These are phyloP conservation scores for Drosophila acutilabella DNA, from an alignment of 2,888 invertebrate species.

Conservation along the genomic window DNA sequence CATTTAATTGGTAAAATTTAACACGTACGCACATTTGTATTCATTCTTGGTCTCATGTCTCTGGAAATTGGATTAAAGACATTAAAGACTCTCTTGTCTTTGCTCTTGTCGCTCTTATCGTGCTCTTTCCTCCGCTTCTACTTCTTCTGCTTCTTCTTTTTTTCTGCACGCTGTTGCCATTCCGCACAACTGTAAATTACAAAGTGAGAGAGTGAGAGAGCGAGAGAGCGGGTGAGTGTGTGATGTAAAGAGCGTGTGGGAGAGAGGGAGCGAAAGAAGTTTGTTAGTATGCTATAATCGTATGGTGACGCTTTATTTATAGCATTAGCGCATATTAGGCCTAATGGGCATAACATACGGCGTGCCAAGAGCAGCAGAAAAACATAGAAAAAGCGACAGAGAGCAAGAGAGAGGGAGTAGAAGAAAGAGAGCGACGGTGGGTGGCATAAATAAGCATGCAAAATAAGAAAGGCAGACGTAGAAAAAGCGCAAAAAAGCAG, in stretches of 20 bases:
- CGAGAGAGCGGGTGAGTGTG: slow-evolving; percentile 11
- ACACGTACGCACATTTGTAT: slow-evolving; percentile 84
- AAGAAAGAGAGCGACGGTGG: not conserved
- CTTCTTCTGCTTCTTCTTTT: too few species aligned
- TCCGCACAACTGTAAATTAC: slow-evolving; percentile 74
- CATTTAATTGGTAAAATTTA: slow-evolving; percentile 84
- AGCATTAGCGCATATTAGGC: slow-evolving; percentile 78
- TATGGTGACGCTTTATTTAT: slow-evolving; percentile 75
- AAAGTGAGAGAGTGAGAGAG: slow-evolving; percentile 42
- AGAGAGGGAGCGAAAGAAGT: slow-evolving; percentile 34
- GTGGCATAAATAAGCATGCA: slow-evolving; percentile 16
- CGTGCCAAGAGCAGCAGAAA: slow-evolving; percentile 27
- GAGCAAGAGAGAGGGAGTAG: not conserved
- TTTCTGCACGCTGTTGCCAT: slow-evolving; percentile 22
- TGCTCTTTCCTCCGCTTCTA: slow-evolving; percentile 5
- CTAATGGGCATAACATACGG: slow-evolving; percentile 73
- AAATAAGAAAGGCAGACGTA: slow-evolving; percentile 20
- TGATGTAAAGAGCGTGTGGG: too few species aligned
- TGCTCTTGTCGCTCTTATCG: slow-evolving; percentile 25
- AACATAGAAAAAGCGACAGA: not conserved
- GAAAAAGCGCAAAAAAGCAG: not conserved
- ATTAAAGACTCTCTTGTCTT: slow-evolving; percentile 62
- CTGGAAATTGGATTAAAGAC: slow-evolving; percentile 77
- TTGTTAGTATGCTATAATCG: slow-evolving; percentile 79
- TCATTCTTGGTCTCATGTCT: slow-evolving; percentile 74